Percentiles rank a stretch among this genome's conserved stretches.
These are phyloP conservation scores for Mixornis gularis DNA, from an alignment of 2,113 vertebrate species.

Conservation along the genomic window DNA sequence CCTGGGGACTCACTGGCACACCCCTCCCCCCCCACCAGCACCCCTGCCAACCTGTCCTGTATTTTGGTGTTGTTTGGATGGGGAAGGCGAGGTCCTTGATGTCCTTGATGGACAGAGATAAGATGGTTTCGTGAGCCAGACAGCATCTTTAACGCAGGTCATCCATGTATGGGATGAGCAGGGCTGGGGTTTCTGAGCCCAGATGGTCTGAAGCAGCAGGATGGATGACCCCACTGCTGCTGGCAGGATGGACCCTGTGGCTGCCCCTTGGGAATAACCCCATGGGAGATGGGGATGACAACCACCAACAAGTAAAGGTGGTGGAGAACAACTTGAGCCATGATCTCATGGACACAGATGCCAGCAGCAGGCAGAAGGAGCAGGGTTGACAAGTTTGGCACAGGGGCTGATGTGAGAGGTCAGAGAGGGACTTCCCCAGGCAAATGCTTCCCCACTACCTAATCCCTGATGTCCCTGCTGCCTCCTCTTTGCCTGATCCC, in stretches of 20 bases:
- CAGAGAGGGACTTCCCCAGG: no score
- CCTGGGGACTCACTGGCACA: fast-evolving
- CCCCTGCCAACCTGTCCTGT: background rate
- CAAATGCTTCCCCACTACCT: background rate
- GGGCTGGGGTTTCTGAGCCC: background rate
- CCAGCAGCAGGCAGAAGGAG: background rate
- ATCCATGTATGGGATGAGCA: background rate
- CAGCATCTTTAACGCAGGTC: background rate
- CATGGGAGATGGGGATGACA: background rate
- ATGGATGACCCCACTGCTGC: background rate
- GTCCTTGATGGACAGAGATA: background rate
- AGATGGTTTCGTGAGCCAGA: background rate
- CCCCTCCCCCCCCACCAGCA: fast-evolving
- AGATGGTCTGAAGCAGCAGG: background rate
- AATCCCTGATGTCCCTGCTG: background rate
- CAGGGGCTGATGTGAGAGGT: background rate
- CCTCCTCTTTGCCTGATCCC: background rate
- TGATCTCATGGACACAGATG: background rate
- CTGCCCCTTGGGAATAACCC: background rate
- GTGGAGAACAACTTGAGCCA: background rate
- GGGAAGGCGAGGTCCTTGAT: background rate
- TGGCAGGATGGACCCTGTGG: background rate
- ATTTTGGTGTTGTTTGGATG: background rate
- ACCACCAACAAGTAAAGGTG: background rate
- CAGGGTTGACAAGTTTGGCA: background rate